phyloP scores from a whole-genome alignment of 2,797 vertebrate species.

The Aplochiton taeniatus region DNA sequence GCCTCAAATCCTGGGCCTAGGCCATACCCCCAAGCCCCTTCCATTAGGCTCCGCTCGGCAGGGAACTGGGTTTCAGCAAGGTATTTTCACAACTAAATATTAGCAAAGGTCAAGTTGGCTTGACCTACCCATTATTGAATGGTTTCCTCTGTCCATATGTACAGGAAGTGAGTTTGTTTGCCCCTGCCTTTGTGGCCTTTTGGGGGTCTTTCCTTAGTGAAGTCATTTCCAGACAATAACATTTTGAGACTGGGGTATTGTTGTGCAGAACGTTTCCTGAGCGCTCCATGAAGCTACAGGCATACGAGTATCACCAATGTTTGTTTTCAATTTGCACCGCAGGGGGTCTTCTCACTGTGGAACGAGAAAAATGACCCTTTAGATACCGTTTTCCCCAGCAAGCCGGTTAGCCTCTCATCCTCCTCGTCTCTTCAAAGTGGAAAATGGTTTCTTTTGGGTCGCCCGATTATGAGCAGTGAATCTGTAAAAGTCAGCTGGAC shows the following conservation, averaged over 20 bases:
- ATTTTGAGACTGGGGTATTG: constrained; percentile 28
- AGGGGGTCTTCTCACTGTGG: background rate
- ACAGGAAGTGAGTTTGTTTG: constrained; percentile 13
- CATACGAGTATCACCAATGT: background rate
- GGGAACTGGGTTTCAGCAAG: no score
- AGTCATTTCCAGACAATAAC: constrained; percentile 35
- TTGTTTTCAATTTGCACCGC: constrained; percentile 13
- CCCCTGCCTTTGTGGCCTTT: background rate
- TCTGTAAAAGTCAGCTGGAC: constrained; percentile 39
- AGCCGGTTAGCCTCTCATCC: constrained; percentile 26
- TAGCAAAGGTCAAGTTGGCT: background rate
- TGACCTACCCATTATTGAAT: constrained; percentile 9
- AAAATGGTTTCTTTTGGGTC: constrained; percentile 53
- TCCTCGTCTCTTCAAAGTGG: constrained; percentile 33
- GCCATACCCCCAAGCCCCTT: background rate
- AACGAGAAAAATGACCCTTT: constrained; percentile 40
- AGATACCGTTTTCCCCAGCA: background rate
- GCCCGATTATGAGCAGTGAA: constrained; percentile 35
- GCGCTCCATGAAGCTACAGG: background rate
- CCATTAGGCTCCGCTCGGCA: no score
- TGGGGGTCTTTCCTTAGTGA: constrained; percentile 14
- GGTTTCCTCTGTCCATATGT: constrained; percentile 15
- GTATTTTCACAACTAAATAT: constrained; percentile 6
- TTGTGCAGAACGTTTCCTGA: constrained; percentile 23
- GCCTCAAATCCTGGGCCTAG: constrained; percentile 4